These are phyloP conservation scores for Engystomops pustulosus DNA, from an alignment of 2,113 vertebrate genomes.

Conservation along the genomic window DNA sequence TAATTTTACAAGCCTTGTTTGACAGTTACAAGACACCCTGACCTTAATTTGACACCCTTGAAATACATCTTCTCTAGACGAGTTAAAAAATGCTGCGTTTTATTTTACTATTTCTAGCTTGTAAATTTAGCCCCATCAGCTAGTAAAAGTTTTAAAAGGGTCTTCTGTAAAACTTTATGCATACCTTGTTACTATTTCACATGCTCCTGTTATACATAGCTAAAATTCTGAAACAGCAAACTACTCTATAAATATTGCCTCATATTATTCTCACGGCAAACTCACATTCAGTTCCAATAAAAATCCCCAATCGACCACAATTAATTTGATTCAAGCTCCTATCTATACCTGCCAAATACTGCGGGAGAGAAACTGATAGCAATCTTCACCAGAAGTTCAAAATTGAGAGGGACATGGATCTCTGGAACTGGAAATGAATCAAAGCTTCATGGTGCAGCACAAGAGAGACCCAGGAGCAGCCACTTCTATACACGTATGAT, in stretches of 20 bases:
- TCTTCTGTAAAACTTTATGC: constrained; percentile 5
- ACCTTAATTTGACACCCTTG: constrained; percentile 52
- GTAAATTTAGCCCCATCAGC: constrained; percentile 33
- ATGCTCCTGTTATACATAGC: background rate
- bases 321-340: background rate
- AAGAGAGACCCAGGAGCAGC: background rate
- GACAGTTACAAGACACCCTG: constrained; percentile 57
- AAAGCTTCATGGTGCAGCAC: background rate
- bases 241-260: background rate
- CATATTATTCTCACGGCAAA: background rate
- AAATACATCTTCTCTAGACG: constrained; percentile 40
- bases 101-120: constrained; percentile 34
- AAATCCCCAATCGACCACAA: background rate
- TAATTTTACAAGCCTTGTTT: constrained; percentile 54
- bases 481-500: background rate
- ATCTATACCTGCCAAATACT: background rate
- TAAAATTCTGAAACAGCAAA: background rate
- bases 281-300: background rate
- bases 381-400: background rate
- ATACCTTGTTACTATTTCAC: background rate
- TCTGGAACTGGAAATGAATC: background rate
- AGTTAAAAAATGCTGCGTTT: constrained; percentile 24
- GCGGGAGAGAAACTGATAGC: background rate
- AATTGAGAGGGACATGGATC: background rate
- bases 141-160: constrained; percentile 38